phyloP scores from a whole-genome alignment of 1,140 invertebrate species.

The Calosoma granatense region DNA sequence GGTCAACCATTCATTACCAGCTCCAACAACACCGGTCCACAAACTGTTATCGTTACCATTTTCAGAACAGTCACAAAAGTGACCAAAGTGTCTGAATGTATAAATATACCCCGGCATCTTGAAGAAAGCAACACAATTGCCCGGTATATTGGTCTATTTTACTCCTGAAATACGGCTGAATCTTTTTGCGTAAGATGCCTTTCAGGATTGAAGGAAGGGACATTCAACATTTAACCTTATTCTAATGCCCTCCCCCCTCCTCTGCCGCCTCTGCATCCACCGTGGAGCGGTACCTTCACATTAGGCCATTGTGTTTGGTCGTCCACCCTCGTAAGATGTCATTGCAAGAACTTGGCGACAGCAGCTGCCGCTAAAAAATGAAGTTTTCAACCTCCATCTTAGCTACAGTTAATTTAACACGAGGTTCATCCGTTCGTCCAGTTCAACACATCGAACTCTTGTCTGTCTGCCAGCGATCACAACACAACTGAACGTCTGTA shows the following conservation, averaged over 20 bases:
- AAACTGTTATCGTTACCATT: too few relatives aligned
- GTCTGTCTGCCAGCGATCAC: not conserved
- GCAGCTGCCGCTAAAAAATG: slow-evolving; percentile 33
- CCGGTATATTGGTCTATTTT: not conserved
- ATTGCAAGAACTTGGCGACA: slow-evolving; percentile 24
- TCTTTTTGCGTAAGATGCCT: not conserved
- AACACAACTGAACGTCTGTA: not conserved
- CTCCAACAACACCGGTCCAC: too few relatives aligned
- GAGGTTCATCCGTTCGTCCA: slow-evolving; percentile 14
- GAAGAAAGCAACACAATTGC: not conserved
- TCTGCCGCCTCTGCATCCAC: slow-evolving; percentile 19
- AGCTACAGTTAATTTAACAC: slow-evolving; percentile 35
- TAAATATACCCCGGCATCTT: not conserved
- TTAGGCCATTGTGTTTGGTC: slow-evolving; percentile 33
- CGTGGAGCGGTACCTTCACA: slow-evolving; percentile 22
- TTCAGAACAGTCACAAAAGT: not conserved
- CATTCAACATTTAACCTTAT: slow-evolving; percentile 23
- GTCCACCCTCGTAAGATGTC: slow-evolving; percentile 33
- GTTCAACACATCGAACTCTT: not conserved
- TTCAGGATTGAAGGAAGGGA: not conserved
- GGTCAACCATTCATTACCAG: not conserved
- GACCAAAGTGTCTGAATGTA: not conserved
- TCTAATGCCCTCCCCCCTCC: slow-evolving; percentile 29
- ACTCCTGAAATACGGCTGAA: not conserved
- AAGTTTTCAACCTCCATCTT: slow-evolving; percentile 34